Conservation (phyloP, 2,797 vertebrate species). For the Pseudomugil gertrudae region DNA sequence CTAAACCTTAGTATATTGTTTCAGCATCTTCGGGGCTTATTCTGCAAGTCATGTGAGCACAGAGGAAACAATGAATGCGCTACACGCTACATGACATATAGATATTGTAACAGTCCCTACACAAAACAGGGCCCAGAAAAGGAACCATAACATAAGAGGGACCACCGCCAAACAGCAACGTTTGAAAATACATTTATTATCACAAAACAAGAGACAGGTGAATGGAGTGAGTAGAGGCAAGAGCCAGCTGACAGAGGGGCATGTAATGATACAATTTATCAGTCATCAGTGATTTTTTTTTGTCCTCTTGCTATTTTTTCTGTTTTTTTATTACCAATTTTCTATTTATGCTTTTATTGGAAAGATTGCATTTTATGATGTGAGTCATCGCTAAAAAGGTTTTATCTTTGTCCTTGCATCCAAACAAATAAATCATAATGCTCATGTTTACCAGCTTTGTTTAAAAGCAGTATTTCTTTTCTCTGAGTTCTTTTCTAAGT, state of each 20-base stretch:
- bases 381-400: conserved; percentile 22
- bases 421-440: conserved; percentile 34
- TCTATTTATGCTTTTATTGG: neutral
- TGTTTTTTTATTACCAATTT: conserved; percentile 12
- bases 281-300: conserved; percentile 16
- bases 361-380: conserved; percentile 8
- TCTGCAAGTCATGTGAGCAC: conserved; percentile 7
- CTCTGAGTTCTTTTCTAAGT: conserved; percentile 1
- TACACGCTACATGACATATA: too few species aligned
- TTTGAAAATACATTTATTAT: too few species aligned
- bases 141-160: too few species aligned
- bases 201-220: too few species aligned
- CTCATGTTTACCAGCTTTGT: conserved; percentile 31
- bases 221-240: too few species aligned
- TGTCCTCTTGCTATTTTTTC: conserved; percentile 7
- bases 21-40: conserved; percentile 24
- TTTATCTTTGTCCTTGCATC: conserved; percentile 45
- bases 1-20: conserved; percentile 3
- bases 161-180: too few species aligned
- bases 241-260: too few species aligned
- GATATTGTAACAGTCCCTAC: conserved; percentile 11
- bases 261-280: neutral
- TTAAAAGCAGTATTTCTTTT: conserved; percentile 18
- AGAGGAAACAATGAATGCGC: too few species aligned
- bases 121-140: conserved; percentile 9